Evolutionary conservation across 2,888 invertebrate species (phyloP), one percentile per base, ranked within the genome.

Genomic region (Heliconius erato): DNA sequence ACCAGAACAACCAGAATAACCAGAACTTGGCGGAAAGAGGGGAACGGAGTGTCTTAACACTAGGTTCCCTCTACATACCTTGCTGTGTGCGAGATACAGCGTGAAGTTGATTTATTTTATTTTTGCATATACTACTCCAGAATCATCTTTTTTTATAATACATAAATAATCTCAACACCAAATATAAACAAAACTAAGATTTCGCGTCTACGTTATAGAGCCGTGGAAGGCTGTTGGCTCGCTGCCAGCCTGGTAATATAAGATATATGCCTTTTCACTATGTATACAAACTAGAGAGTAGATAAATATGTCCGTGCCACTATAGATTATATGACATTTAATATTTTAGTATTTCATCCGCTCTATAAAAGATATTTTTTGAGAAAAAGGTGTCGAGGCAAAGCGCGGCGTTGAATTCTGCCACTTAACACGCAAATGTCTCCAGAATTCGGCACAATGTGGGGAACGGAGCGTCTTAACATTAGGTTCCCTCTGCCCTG

Each of bases 221-320:
- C 65, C 77, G 32, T 81, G 63, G 77, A 77, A 71, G 77, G 71
- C 69, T 65, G 63, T 79, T 83, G 83, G 83, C 76, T 54, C 63
- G 69, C 76, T 54, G 83, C 83, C 83, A 83, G 74, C 54, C 40
- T 79, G 71, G 72, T 76, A 81, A 79, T 81, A 71, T 81, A 63
- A 59, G 77, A 65, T 63, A 77, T 40, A 44, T 67, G 77, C 63
- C 77, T 65, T 65, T 59, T 32, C n/a, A 74, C 2, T 74, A 40
- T 71, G 40, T 71, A 71, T 44, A 71, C 71, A 71, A 74, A 74
- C 74, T 28, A 74, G 54, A 74, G 54, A 35, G 68, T 26, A 44
- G 71, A 71, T 40, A 71, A 71, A 71, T 44, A 71, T 16, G 71
- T n/a, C 19, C 68, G 4, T 71, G 44, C 7, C 44, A 44, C 71